A percentile compares a stretch with the other conserved stretches of the same genome.
Conservation (phyloP, 2,888 invertebrate genomes). For the Xylota sylvarum region DNA sequence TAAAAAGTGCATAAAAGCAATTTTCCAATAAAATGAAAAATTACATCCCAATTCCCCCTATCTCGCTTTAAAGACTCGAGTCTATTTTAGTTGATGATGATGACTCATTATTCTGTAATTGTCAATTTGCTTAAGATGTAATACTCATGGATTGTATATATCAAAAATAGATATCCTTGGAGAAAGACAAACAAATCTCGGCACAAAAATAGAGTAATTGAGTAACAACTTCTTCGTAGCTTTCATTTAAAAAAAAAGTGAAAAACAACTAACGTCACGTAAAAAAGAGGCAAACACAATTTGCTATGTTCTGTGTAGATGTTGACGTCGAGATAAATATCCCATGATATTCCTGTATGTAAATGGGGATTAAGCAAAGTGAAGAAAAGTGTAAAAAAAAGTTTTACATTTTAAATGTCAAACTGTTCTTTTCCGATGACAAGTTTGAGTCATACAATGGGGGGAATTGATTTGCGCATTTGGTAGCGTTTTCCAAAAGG, state of each 20-base stretch:
- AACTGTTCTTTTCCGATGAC: neutral
- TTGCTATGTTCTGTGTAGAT: neutral
- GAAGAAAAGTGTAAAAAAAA: neutral
- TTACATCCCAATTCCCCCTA: neutral
- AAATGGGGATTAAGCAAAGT: neutral
- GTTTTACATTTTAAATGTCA: neutral
- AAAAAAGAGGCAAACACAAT: neutral
- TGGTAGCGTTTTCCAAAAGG: neutral
- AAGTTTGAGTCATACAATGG: neutral
- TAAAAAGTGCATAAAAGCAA: neutral
- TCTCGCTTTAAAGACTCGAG: neutral
- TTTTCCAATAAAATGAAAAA: neutral
- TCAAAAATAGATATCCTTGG: neutral
- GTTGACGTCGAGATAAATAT: neutral
- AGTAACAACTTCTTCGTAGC: neutral
- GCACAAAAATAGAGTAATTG: neutral
- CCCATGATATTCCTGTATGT: neutral
- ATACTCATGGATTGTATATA: neutral
- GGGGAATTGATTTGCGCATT: neutral
- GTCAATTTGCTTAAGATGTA: neutral
- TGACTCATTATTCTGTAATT: constrained; percentile 1
- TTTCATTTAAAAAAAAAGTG: neutral
- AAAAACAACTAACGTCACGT: neutral
- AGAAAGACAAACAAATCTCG: neutral
- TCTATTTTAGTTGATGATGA: neutral